Conservation (phyloP, 2,888 invertebrate genomes). For the Leistus spinibarbis region DNA sequence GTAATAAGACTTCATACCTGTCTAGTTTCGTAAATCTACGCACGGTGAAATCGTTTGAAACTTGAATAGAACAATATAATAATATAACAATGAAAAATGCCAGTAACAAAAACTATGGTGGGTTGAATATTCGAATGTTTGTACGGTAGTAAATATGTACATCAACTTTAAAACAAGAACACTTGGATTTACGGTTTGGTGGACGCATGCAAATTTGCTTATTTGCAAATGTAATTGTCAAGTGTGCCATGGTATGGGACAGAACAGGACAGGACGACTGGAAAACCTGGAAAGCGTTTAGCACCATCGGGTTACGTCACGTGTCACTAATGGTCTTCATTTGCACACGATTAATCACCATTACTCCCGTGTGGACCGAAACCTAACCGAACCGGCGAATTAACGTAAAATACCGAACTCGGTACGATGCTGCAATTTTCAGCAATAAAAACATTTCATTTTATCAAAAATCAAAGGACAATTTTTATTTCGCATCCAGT, state of each 20-base stretch:
- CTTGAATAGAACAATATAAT: neutral
- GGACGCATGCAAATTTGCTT: conserved; percentile 20
- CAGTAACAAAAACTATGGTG: neutral
- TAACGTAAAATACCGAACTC: neutral
- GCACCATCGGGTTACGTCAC: neutral
- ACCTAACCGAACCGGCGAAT: neutral
- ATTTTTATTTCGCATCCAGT: too few relatives aligned
- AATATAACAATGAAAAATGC: neutral
- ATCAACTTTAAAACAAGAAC: neutral
- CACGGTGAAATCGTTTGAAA: neutral
- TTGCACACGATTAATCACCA: neutral
- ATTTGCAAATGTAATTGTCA: conserved; percentile 31
- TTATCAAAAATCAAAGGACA: too few relatives aligned
- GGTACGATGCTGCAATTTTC: too few relatives aligned
- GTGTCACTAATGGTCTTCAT: neutral
- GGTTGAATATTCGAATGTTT: neutral
- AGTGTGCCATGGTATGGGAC: conserved; percentile 13
- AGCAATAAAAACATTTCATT: too few relatives aligned
- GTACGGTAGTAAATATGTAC: neutral
- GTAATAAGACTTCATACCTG: too few relatives aligned
- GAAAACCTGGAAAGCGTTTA: neutral
- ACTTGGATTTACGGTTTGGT: neutral
- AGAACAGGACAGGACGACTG: neutral
- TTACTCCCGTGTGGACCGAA: neutral
- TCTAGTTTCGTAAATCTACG: neutral